Conservation (phyloP, 2,888 invertebrate genomes). For the Drosophila aldrichi region DNA sequence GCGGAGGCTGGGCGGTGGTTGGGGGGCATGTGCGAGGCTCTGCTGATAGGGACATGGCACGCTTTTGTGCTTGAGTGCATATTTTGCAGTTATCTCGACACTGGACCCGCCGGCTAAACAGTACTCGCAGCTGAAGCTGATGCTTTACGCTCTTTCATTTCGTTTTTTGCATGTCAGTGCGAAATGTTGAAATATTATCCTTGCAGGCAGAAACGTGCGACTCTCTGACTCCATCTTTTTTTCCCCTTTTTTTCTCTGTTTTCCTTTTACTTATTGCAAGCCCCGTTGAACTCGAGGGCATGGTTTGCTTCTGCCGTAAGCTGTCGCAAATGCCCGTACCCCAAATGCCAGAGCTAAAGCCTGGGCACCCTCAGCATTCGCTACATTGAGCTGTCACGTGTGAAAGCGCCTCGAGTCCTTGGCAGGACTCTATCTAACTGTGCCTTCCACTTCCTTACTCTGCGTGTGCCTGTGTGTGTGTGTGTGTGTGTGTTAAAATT, state of each 20-base stretch:
- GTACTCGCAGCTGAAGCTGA: constrained; percentile 18
- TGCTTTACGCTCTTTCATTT: constrained; percentile 31
- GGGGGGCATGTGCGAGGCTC: constrained; percentile 28
- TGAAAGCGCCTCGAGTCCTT: constrained; percentile 47
- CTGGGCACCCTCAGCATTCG: constrained; percentile 13
- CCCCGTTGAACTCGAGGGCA: constrained; percentile 55
- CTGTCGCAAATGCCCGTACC: constrained; percentile 35
- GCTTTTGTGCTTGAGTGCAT: constrained; percentile 80
- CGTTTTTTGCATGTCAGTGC: constrained; percentile 72
- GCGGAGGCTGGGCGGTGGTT: neutral
- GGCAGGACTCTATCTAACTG: constrained; percentile 17
- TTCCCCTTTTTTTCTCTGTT: constrained; percentile 18
- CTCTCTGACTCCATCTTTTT: constrained; percentile 57
- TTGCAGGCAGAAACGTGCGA: constrained; percentile 83
- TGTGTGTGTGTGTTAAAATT: constrained; percentile 54
- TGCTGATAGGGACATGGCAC: constrained; percentile 73
- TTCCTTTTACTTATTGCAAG: constrained; percentile 18
- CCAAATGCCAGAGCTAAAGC: neutral
- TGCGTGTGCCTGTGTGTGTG: constrained; percentile 1
- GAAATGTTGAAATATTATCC: constrained; percentile 83
- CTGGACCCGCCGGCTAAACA: constrained; percentile 46
- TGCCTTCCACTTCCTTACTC: constrained; percentile 11
- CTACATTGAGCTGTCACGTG: constrained; percentile 76
- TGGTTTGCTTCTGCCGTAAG: constrained; percentile 59
- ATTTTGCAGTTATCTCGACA: constrained; percentile 75